These are phyloP conservation scores for Vombatus ursinus DNA, from an alignment of 2,113 vertebrate species.

Conservation along the genomic window DNA sequence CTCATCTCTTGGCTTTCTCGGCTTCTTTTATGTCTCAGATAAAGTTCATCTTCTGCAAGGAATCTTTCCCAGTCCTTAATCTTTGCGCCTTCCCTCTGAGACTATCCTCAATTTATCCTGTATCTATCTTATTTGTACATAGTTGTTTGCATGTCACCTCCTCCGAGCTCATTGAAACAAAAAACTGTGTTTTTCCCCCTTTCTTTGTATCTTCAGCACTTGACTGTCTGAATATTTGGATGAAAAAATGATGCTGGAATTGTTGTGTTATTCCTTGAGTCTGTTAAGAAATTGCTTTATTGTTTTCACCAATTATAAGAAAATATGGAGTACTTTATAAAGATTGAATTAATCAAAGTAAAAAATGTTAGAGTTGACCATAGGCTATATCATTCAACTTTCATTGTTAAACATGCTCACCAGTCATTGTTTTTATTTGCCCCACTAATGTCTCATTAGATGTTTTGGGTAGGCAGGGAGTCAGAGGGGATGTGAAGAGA, in stretches of 20 bases:
- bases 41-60: neutral
- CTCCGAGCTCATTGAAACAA: neutral
- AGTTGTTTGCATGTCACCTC: neutral
- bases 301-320: neutral
- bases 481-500: neutral
- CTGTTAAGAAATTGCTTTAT: slow-evolving; percentile 4
- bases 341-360: neutral
- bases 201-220: neutral
- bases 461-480: neutral
- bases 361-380: too few species aligned
- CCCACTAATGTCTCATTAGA: neutral
- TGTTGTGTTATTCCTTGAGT: neutral
- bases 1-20: neutral
- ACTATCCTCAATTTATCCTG: neutral
- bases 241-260: slow-evolving; percentile 50
- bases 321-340: neutral
- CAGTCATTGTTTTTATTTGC: too few species aligned
- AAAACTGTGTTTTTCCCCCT: neutral
- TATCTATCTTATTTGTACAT: neutral
- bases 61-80: neutral
- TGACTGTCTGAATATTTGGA: slow-evolving; percentile 70
- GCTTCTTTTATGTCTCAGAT: neutral
- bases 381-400: neutral
- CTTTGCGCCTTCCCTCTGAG: neutral
- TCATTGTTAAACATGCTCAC: too few species aligned